A percentile compares a stretch with the other conserved stretches of the same genome.
These are phyloP conservation scores for Orycteropus afer DNA, from an alignment of 2,113 vertebrate species.

Conservation along the genomic window DNA sequence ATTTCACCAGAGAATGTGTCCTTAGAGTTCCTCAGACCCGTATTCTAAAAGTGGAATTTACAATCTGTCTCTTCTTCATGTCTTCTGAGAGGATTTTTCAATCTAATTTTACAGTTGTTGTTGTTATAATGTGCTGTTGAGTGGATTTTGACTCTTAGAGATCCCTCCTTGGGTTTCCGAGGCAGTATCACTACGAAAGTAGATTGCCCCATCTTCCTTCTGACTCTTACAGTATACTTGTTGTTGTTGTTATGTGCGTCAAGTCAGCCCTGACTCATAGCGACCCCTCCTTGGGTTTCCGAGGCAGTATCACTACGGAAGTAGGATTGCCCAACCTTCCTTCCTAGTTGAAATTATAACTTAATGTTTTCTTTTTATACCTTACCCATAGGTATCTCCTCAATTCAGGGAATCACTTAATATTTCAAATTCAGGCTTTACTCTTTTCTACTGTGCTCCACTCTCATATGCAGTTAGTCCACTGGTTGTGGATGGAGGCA, in stretches of 20 bases:
- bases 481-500: not conserved
- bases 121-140: too few species aligned
- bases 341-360: not conserved
- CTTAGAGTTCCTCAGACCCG: not conserved
- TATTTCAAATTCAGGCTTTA: not conserved
- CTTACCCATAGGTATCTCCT: not conserved
- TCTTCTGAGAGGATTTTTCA: not conserved
- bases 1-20: not conserved
- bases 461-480: not conserved
- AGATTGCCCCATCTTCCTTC: too few species aligned
- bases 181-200: too few species aligned
- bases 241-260: too few species aligned
- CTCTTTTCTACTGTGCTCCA: not conserved
- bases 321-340: too few species aligned
- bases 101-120: not conserved
- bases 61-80: not conserved
- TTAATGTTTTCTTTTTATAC: not conserved
- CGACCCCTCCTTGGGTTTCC: too few species aligned
- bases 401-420: not conserved
- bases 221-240: not conserved
- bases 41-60: not conserved
- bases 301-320: too few species aligned
- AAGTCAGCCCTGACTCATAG: too few species aligned
- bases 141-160: too few species aligned
- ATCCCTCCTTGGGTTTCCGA: too few species aligned